Conservation (phyloP, 2,888 invertebrate species). For the Chrysolina americana region DNA sequence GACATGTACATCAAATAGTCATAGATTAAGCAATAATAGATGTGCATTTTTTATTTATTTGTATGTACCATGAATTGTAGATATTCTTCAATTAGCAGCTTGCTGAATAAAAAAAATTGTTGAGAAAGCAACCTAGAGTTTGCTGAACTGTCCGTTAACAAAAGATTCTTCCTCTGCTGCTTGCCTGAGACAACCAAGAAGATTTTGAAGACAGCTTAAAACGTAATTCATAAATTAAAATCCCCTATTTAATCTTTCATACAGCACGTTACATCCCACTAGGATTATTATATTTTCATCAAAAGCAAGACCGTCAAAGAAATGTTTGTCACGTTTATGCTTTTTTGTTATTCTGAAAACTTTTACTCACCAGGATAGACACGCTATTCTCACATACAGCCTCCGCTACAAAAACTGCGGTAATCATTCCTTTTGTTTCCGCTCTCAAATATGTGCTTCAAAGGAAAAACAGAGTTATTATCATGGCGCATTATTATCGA, state of each 20-base stretch:
- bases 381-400: constrained; percentile 34
- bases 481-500: constrained; percentile 9
- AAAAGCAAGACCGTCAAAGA: constrained; percentile 12
- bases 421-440: constrained; percentile 23
- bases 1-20: no score
- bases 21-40: no score
- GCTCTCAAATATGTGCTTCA: constrained; percentile 2
- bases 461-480: constrained; percentile 16
- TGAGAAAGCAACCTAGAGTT: no score
- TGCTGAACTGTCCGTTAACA: no score
- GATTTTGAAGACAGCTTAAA: no score
- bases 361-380: constrained; percentile 35
- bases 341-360: constrained; percentile 38
- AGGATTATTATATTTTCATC: constrained; percentile 15
- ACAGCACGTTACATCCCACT: neutral
- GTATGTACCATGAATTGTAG: no score
- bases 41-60: no score
- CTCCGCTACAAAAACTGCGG: constrained; percentile 36
- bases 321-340: constrained; percentile 39
- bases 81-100: no score
- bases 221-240: neutral
- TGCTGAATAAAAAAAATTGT: no score
- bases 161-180: no score
- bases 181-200: no score
- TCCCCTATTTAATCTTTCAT: neutral